Conservation (phyloP, 2,888 invertebrate genomes). For the Sarcophaga variegata region DNA sequence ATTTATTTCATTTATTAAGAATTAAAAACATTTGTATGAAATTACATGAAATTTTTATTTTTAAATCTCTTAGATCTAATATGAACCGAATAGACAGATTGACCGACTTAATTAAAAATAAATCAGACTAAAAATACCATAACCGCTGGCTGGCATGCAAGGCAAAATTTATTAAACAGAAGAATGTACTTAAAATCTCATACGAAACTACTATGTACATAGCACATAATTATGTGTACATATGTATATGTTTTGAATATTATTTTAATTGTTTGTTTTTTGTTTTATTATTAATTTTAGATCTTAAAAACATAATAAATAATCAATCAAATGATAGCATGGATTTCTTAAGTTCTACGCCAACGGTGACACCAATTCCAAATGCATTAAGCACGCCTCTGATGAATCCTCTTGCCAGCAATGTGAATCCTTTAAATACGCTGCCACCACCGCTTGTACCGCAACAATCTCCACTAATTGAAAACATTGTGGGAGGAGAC, state of each 20-base stretch:
- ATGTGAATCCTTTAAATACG: constrained; percentile 33
- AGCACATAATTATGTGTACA: neutral
- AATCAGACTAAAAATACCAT: neutral
- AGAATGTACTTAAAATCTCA: neutral
- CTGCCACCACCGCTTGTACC: constrained; percentile 30
- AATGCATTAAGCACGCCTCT: constrained; percentile 46
- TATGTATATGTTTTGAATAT: neutral
- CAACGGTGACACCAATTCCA: constrained; percentile 71
- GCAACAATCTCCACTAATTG: constrained; percentile 13
- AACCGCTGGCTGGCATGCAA: constrained; percentile 10
- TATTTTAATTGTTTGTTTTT: constrained; percentile 7
- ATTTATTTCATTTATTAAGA: neutral
- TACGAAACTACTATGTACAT: neutral
- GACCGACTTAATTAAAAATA: constrained; percentile 60
- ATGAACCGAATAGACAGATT: constrained; percentile 53
- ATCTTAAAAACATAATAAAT: constrained; percentile 80
- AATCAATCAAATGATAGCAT: constrained; percentile 79
- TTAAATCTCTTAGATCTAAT: constrained; percentile 21
- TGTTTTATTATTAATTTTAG: constrained; percentile 72
- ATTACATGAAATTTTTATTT: neutral
- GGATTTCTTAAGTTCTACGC: constrained; percentile 75
- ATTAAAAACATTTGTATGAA: neutral
- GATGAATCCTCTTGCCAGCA: constrained; percentile 47
- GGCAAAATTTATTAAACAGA: neutral
- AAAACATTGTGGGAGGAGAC: neutral